Evolutionary conservation across 2,113 vertebrate genomes (phyloP), one percentile per base, ranked within the genome.

Genomic region (Apus apus): DNA sequence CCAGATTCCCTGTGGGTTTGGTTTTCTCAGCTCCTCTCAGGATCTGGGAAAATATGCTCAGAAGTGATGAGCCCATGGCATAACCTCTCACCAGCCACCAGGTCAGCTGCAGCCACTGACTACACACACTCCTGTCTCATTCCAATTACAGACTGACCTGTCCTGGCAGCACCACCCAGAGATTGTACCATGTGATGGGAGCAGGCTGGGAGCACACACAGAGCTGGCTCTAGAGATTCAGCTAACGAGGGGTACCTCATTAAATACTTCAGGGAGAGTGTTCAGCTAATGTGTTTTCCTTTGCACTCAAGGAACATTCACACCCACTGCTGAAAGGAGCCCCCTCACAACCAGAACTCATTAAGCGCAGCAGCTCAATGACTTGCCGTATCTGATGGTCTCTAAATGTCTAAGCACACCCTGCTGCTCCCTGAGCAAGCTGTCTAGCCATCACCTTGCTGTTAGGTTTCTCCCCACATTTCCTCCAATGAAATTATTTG

Each of bases 111-210:
- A 32, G 57, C 43, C 43, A 0, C 43, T 21, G 54, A 4, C 84
- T 20, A 6, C 3, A 3, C 43, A 19, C 32, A 1, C 11, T 56
- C 81, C 87, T 48, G 25, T 13, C 70, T n/a, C 73, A 48, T 78
- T 21, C 85, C 87, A 85, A 6, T 56, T 51, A 71, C 1, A 11
- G 38, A 40, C 64, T 20, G 19, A 58, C 13, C 53, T 23, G 51
- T 20, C 40, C 4, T 1, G 51, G 91, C 89, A 89, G 73, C 87
- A 81, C 36, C 61, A 3, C 5, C 3, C 43, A 27, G 11, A 30
- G 6, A 14, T 27, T 46, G 32, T 15, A 4, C 30, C 1, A 2
- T 4, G 38, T 2, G 0, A 30, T 27, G 0, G 1, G 71, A 32
- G 73, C 54, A 46, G 86, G 27, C 72, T 77, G 72, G 64, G n/a